A percentile compares a stretch with the other conserved stretches of the same genome.
Conservation (phyloP, 2,113 vertebrate species). For the Gasterosteus nipponicus region DNA sequence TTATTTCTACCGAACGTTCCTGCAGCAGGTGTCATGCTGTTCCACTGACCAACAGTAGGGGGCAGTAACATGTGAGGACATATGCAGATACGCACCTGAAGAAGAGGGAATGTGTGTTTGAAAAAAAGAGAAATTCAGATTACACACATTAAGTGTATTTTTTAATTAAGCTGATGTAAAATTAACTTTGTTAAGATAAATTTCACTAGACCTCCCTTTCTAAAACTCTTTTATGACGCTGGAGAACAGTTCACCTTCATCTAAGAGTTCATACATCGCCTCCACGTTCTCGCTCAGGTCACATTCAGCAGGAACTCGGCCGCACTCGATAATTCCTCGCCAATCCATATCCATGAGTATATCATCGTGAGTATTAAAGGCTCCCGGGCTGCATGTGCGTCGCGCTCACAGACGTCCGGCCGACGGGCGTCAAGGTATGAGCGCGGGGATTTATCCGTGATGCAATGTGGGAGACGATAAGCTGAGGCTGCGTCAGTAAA, state of each 20-base stretch:
- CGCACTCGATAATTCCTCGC: conserved; percentile 27
- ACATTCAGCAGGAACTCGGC: background rate
- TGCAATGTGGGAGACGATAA: conserved; percentile 46
- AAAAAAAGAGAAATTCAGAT: too few species aligned
- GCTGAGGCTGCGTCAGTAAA: conserved; percentile 24
- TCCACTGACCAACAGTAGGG: background rate
- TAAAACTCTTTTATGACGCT: background rate
- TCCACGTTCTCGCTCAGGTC: conserved; percentile 5
- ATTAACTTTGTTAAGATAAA: too few species aligned
- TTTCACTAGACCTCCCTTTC: background rate
- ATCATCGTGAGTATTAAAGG: conserved; percentile 14
- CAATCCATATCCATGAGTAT: conserved; percentile 23
- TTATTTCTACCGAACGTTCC: background rate
- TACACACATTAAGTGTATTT: too few species aligned
- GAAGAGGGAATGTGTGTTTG: background rate
- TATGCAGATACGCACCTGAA: background rate
- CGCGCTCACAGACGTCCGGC: background rate
- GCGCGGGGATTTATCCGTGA: conserved; percentile 23
- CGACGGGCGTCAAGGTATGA: conserved; percentile 2
- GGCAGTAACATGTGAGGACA: background rate
- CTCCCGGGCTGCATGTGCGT: conserved; percentile 8
- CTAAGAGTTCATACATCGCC: conserved; percentile 10
- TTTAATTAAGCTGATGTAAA: too few species aligned
- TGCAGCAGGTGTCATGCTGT: background rate
- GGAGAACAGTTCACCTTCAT: background rate